These are phyloP conservation scores for Ophthalmolycus amberensis DNA, from an alignment of 2,113 vertebrate species.

Conservation along the genomic window DNA sequence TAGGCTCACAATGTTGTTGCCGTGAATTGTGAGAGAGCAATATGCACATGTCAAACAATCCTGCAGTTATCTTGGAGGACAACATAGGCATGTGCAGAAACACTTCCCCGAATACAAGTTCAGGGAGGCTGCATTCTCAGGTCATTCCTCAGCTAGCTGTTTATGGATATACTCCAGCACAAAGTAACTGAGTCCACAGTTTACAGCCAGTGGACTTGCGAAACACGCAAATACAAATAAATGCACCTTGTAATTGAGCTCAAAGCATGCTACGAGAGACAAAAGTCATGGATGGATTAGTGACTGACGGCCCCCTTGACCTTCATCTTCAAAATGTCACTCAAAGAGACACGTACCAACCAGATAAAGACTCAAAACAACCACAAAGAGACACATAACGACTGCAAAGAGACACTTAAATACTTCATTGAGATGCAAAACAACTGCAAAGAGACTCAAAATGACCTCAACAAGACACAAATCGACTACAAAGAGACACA, in stretches of 20 bases:
- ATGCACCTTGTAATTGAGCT: background rate
- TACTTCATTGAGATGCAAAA: background rate
- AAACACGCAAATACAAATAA: background rate
- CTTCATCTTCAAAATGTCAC: background rate
- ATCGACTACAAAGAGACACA: background rate
- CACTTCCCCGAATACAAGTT: background rate
- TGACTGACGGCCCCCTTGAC: background rate
- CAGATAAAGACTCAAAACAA: background rate
- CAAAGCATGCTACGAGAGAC: background rate
- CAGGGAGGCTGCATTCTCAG: background rate
- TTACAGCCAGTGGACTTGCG: background rate
- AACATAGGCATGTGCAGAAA: background rate
- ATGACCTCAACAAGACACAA: background rate
- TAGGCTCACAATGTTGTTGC: background rate
- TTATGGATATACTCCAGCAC: background rate
- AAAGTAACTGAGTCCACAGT: background rate
- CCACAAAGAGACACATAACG: background rate
- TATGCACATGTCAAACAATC: background rate
- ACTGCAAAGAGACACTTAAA: background rate
- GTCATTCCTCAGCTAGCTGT: constrained; percentile 10
- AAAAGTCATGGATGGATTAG: background rate
- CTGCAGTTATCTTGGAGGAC: background rate
- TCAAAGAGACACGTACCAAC: background rate
- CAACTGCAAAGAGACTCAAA: background rate
- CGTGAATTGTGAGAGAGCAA: background rate